Conservation (phyloP, 2,113 vertebrate species). For the Melierax canorus region DNA sequence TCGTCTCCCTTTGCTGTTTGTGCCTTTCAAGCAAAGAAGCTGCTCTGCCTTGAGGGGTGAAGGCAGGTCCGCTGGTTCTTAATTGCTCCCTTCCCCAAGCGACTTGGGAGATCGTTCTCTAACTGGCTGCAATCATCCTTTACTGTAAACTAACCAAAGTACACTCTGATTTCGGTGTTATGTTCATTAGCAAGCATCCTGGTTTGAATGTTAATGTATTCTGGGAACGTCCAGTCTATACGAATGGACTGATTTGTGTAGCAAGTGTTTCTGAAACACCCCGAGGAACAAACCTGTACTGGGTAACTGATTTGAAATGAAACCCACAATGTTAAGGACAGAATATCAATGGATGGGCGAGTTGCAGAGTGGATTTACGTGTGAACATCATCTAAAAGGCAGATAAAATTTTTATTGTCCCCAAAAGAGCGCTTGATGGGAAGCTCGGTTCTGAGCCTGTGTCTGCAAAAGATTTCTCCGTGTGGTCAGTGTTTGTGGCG, state of each 20-base stretch:
- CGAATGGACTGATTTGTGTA: background rate
- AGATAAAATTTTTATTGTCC: background rate
- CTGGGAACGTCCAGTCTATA: background rate
- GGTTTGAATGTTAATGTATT: conserved; percentile 18
- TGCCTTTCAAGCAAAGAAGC: background rate
- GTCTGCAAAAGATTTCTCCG: background rate
- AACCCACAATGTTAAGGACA: background rate
- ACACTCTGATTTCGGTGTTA: background rate
- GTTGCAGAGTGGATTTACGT: background rate
- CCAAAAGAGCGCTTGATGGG: background rate
- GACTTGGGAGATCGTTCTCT: conserved; percentile 6
- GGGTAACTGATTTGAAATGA: background rate
- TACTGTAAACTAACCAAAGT: conserved; percentile 9
- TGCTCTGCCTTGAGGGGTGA: background rate
- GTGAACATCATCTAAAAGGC: background rate
- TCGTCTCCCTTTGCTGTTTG: background rate
- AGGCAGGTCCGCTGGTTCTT: background rate
- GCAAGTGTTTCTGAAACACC: background rate
- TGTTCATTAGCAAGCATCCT: background rate
- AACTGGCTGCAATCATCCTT: conserved; percentile 36
- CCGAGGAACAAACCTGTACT: background rate
- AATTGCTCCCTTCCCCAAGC: conserved; percentile 1
- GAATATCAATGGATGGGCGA: background rate
- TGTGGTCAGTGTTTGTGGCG: accelerated
- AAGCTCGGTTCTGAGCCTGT: background rate